phyloP scores from a whole-genome alignment of 2,797 vertebrate genomes.

The Ciconia nigra region DNA sequence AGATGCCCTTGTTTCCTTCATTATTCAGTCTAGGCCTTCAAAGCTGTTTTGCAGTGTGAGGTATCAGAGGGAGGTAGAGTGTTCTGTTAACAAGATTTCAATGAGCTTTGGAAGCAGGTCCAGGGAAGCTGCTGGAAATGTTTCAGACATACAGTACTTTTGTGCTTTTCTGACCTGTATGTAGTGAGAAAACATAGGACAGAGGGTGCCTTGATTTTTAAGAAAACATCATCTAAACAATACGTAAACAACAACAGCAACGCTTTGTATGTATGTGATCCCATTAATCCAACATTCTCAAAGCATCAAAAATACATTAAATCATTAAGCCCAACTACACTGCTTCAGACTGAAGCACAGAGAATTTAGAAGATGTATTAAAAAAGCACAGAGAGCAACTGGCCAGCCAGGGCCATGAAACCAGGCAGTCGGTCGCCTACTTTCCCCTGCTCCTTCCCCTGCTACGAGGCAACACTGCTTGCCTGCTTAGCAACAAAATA shows the following conservation, averaged over 20 bases:
- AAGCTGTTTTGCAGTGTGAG: slow-evolving; percentile 51
- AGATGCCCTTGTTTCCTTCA: slow-evolving; percentile 62
- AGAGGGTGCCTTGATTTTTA: slow-evolving; percentile 7
- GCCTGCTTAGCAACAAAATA: not conserved
- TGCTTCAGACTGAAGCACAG: not conserved
- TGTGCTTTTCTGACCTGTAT: slow-evolving; percentile 40
- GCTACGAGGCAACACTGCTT: not conserved
- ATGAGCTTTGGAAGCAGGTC: slow-evolving; percentile 63
- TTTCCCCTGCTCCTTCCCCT: not conserved
- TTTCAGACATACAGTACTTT: slow-evolving; percentile 40
- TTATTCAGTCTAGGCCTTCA: slow-evolving; percentile 62
- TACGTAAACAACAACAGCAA: not conserved
- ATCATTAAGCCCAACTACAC: not conserved
- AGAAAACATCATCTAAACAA: not conserved
- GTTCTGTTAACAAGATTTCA: slow-evolving; percentile 62
- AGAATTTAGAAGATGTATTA: not conserved
- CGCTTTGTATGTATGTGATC: not conserved
- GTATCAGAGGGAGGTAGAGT: slow-evolving; percentile 61
- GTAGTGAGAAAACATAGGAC: not conserved
- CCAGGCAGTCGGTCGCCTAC: not conserved
- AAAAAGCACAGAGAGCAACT: not conserved
- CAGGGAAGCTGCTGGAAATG: slow-evolving; percentile 55
- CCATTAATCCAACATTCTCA: not conserved
- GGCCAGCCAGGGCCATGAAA: not conserved
- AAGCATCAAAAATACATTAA: not conserved